Conservation (phyloP, 2,113 vertebrate species). For the Cavia porcellus region DNA sequence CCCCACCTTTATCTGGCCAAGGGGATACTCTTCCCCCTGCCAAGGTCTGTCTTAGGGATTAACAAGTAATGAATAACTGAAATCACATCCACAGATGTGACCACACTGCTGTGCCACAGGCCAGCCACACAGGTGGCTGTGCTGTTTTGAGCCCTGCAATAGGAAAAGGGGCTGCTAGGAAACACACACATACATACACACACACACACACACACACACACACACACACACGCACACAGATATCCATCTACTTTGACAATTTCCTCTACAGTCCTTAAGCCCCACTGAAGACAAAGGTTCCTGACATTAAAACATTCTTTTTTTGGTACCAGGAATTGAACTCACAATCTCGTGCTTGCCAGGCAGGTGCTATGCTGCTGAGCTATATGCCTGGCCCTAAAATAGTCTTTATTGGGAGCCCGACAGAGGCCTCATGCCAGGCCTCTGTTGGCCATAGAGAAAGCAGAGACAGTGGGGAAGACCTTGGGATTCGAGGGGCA, state of each 20-base stretch:
- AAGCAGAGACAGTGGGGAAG: neutral
- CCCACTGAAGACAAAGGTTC: neutral
- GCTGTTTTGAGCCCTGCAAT: neutral
- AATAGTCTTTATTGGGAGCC: neutral
- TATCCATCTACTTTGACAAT: neutral
- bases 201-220: neutral
- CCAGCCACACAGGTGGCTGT: neutral
- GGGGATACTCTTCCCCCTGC: neutral
- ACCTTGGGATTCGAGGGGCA: neutral
- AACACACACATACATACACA: neutral
- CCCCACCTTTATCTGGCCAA: neutral
- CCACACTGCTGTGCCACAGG: neutral
- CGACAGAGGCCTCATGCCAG: neutral
- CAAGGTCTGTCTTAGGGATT: neutral
- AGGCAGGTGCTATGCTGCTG: too few species aligned
- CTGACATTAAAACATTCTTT: neutral
- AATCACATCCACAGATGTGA: neutral
- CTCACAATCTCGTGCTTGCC: too few species aligned
- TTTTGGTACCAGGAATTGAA: too few species aligned
- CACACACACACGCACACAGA: too few species aligned
- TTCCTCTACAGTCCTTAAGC: neutral
- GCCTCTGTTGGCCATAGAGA: neutral
- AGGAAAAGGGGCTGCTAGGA: neutral
- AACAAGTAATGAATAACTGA: constrained; percentile 5
- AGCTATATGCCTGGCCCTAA: neutral